Base-by-base conservation (phyloP, 2,888 invertebrate species). In the Vannuccia rotundouncinata region DNA sequence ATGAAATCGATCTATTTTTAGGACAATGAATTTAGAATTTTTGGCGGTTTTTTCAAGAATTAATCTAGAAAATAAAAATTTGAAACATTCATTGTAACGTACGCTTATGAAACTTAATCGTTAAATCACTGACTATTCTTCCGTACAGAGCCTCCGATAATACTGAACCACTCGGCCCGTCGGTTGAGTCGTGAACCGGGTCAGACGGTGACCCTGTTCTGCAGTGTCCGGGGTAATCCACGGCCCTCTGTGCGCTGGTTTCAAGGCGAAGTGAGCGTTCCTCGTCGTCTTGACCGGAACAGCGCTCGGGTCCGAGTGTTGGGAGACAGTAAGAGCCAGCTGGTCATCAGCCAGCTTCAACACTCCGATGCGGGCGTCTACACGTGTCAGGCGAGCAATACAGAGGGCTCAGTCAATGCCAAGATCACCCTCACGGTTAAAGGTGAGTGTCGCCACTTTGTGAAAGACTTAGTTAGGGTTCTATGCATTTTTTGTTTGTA, bases 201-300 rank as follows among this genome's bases (percentile, higher is more conserved):
- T 27, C 66, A 66, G 66, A 66, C 66, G 66, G 66, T 66, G 66
- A 66, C 66, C 22, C 66, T 66, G 66, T 66, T 66, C 66, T 66
- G 66, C 66, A 22, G 22, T 17, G 66, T 66, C 5, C 66, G 66
- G 2, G 66, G 66, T 2, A 66, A 66, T 22, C 66, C 66, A 2
- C 66, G 66, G 66, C 66, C 66, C 66, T 2, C 25, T 2, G 66
- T 66, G 10, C 66, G 66, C 22, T 66, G 66, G 66, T 66, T n/a
- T 27, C 66, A 66, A 27, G 66, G 66, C 66, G 66, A 66, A 27
- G 66, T 66, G 66, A 66, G 66, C 22, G 17, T 66, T n/a, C 66
- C 66, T 2, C 66, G 66, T 22, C 66, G 66, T 17, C 17, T 22
- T 5, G 25, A 66, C 66, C 10, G 66, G 66, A 27, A 2, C 10